phyloP scores from a whole-genome alignment of 2,888 invertebrate genomes.

The Tachina lurida region DNA sequence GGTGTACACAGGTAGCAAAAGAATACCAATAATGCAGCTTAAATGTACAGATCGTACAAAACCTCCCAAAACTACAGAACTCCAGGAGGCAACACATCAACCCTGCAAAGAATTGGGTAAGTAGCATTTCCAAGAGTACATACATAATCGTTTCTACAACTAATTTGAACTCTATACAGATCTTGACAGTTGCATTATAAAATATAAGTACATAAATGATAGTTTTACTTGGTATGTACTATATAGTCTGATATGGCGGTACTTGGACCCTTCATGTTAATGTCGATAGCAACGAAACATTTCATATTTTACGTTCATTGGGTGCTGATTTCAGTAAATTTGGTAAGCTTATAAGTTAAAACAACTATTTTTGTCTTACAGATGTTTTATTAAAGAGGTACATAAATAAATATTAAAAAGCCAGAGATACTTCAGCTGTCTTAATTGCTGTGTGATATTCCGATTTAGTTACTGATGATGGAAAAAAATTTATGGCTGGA shows the following conservation, averaged over 20 bases:
- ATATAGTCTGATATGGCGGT: conserved; percentile 98
- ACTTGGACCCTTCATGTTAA: conserved; percentile 93
- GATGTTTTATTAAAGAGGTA: conserved; percentile 73
- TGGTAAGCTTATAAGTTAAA: conserved; percentile 84
- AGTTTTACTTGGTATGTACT: too few species aligned
- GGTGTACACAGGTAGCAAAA: too few species aligned
- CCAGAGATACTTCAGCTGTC: conserved; percentile 80
- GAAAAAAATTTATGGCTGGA: conserved; percentile 5
- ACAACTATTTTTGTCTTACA: neutral
- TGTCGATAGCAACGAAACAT: conserved; percentile 91
- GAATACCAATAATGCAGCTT: too few species aligned
- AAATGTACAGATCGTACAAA: too few species aligned
- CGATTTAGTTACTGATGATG: conserved; percentile 17
- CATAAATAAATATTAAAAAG: conserved; percentile 86
- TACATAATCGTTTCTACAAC: too few species aligned
- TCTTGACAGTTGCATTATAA: too few species aligned
- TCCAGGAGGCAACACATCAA: too few species aligned
- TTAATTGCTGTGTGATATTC: conserved; percentile 74
- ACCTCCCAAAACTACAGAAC: too few species aligned
- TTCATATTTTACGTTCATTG: conserved; percentile 92
- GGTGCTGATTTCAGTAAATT: conserved; percentile 94
- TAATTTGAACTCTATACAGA: too few species aligned
- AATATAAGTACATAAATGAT: too few species aligned
- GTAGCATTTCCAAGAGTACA: too few species aligned
- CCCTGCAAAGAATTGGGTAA: too few species aligned